Percentiles rank a stretch among this genome's conserved stretches.
Evolutionary conservation across 2,888 invertebrate genomes (phyloP).

Genomic region (Cecidostiba fungosa): DNA sequence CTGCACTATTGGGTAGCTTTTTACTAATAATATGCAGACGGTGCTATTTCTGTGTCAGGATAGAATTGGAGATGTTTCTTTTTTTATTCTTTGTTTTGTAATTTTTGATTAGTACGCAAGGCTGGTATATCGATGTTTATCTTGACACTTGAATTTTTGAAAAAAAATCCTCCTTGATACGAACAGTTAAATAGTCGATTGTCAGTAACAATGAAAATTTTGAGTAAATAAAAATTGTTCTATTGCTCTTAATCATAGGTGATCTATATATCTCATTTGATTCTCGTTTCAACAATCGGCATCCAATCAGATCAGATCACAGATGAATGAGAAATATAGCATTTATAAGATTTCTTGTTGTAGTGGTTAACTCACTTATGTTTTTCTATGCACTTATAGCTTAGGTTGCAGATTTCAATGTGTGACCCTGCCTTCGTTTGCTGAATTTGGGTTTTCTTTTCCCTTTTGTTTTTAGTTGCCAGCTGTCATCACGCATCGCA

Average conservation of each 20-base stretch:
- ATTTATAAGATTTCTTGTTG: constrained; percentile 7
- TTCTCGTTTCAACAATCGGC: neutral
- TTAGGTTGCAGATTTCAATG: constrained; percentile 52
- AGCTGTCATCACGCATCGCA: constrained; percentile 30
- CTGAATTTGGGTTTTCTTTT: constrained; percentile 34
- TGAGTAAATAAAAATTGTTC: neutral
- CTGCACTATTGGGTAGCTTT: neutral
- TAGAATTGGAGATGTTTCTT: neutral
- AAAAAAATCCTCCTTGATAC: no score
- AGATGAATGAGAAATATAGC: neutral
- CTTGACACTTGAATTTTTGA: no score
- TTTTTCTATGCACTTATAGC: constrained; percentile 28
- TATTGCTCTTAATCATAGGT: neutral
- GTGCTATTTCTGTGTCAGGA: neutral
- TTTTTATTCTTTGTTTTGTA: neutral
- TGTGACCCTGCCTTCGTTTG: constrained; percentile 33
- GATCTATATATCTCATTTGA: neutral
- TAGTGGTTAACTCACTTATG: neutral
- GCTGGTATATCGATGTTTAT: no score
- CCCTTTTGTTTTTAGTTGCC: constrained; percentile 5
- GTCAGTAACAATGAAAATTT: no score
- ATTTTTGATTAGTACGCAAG: no score
- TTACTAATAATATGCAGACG: neutral
- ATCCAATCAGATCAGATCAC: neutral
- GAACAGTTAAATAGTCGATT: no score